A percentile compares a stretch with the other conserved stretches of the same genome.
phyloP scores from a whole-genome alignment of 2,113 vertebrate genomes.

The Antechinus stuartii region DNA sequence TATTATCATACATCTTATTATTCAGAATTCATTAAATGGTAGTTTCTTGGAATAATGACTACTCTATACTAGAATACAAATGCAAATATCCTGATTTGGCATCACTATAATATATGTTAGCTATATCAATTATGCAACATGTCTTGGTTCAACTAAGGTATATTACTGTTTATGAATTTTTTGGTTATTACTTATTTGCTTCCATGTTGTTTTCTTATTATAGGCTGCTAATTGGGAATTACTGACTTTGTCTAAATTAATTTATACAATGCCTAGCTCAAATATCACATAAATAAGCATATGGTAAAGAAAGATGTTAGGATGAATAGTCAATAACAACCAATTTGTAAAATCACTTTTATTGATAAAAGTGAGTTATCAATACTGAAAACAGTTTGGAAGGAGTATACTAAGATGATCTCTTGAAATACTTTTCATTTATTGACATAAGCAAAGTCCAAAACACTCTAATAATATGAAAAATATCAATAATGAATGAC shows the following conservation, averaged over 20 bases:
- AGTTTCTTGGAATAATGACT: conserved; percentile 23
- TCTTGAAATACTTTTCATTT: neutral
- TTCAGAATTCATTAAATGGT: conserved; percentile 25
- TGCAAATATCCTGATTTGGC: conserved; percentile 12
- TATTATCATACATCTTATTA: conserved; percentile 31
- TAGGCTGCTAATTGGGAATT: conserved; percentile 1
- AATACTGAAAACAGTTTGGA: neutral
- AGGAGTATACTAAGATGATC: neutral
- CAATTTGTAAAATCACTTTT: neutral
- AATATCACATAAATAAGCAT: conserved; percentile 35
- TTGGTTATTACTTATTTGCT: neutral
- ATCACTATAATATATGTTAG: neutral
- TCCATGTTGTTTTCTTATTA: neutral
- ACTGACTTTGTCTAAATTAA: conserved; percentile 2
- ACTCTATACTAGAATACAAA: conserved; percentile 49
- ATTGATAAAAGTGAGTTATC: neutral
- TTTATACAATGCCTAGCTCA: conserved; percentile 43
- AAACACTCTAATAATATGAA: neutral
- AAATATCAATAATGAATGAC: neutral
- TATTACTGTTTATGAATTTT: neutral
- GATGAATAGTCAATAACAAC: neutral
- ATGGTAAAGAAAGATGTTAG: neutral
- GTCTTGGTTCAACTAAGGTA: neutral
- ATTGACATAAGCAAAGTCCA: neutral
- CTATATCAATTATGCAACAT: neutral